Evolutionary conservation across 2,113 vertebrate genomes (phyloP).

Genomic region (Pseudorectes ferrugineus): DNA sequence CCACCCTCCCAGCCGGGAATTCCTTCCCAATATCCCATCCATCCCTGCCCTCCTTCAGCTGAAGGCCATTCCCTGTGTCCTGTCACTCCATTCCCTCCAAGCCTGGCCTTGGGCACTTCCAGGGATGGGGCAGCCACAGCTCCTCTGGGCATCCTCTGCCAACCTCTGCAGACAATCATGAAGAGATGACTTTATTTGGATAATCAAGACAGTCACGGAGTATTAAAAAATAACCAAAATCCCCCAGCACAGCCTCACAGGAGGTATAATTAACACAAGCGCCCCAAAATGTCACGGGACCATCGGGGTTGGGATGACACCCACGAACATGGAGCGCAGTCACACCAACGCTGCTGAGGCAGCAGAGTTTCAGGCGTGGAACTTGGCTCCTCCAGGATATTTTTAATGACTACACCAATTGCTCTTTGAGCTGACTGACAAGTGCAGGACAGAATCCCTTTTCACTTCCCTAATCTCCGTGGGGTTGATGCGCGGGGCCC

Average conservation of each 20-base stretch:
- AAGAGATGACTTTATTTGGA: not conserved
- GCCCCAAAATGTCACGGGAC: not conserved
- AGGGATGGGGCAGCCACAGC: not conserved
- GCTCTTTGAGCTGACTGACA: constrained; percentile 11
- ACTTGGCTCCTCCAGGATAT: not conserved
- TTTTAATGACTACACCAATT: not conserved
- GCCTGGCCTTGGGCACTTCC: too few relatives aligned
- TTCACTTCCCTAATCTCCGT: not conserved
- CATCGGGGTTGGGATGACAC: too few relatives aligned
- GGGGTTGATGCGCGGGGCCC: not conserved
- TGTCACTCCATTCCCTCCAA: too few relatives aligned
- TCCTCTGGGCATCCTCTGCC: not conserved
- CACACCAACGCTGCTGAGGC: not conserved
- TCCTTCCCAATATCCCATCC: too few relatives aligned
- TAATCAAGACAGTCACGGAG: not conserved
- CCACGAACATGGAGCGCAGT: accelerated
- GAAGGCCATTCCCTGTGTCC: too few relatives aligned
- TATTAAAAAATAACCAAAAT: not conserved
- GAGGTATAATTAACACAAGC: not conserved
- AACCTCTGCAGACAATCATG: not conserved
- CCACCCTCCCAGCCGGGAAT: too few relatives aligned
- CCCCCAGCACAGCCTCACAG: not conserved
- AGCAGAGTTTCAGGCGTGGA: not conserved
- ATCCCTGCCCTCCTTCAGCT: too few relatives aligned
- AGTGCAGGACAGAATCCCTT: constrained; percentile 24